Base-by-base conservation (phyloP, 1,140 invertebrate species). In the Macrotrachela quadricornifera region DNA sequence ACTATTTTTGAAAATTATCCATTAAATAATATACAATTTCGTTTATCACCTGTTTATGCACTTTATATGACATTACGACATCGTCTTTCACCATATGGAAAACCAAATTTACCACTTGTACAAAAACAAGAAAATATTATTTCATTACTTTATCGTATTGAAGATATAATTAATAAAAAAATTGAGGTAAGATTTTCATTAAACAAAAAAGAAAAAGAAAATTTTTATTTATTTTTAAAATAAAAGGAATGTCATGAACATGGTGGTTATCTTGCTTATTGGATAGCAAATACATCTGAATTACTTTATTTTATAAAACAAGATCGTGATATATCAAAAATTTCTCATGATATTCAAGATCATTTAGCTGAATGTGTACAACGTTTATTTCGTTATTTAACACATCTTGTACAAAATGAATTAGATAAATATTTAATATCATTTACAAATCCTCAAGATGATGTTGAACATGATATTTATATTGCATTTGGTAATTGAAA, bases 251-350 rank as follows among this genome's bases (percentile, higher is more conserved):
- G 55, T 49, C 56, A 58, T 48, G 41, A 46, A 50, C 83, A 88
- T 66, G 79, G 82, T 0, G 78, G 79, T 80, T 79, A 1, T 14
- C 73, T 88, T 55, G 85, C 88, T 0, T 86, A 94, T 61, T 96
- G 90, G 90, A 78, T 96, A 73, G 87, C 88, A 1, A 96, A 95
- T 66, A 79, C 85, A 0, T 91, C 85, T 11, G 90, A 95, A 70
- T 72, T 94, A 36, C 70, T 94, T 13, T 85, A 95, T 69, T 94
- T 96, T 71, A 72, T 94, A 4, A 94, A 95, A 66, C 86, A 81
- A 57, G 90, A 96, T 70, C 75, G 85, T 46, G 86, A 94, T 66
- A 80, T 91, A 39, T 83, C 81, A 43, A 82, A 85, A 0, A 90
- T 88, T 63, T 85, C 82, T 0, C 75, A 84, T 2, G 81, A 86